Evolutionary conservation across 1,140 invertebrate species (phyloP).

Genomic region (Cephus cinctus): DNA sequence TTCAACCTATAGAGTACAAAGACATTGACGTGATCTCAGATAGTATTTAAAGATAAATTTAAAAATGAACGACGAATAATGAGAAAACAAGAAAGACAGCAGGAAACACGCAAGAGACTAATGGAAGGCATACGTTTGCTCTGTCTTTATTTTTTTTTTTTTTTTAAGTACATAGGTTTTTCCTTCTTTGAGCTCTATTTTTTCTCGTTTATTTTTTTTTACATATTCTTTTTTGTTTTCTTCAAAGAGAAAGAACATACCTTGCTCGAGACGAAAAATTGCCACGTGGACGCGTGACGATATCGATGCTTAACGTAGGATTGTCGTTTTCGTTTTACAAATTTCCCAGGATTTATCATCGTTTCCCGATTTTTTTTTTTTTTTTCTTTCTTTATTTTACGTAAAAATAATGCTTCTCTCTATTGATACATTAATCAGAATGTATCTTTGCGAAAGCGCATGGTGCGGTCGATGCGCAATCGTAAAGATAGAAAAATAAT

Average conservation of each 20-base stretch:
- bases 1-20: conserved; percentile 48
- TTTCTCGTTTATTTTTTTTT: too few relatives aligned
- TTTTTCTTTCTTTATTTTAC: conserved; percentile 6
- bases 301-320: too few relatives aligned
- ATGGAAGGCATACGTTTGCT: background rate
- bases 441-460: background rate
- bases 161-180: background rate
- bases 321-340: too few relatives aligned
- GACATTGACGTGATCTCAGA: conserved; percentile 45
- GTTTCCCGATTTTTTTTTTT: conserved; percentile 14
- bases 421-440: background rate
- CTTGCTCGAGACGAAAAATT: too few relatives aligned
- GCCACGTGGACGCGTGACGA: too few relatives aligned
- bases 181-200: too few relatives aligned
- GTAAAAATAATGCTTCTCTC: conserved; percentile 1
- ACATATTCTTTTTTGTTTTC: too few relatives aligned
- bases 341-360: too few relatives aligned
- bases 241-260: too few relatives aligned
- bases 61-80: too few relatives aligned
- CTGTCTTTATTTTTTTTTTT: background rate
- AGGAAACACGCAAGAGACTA: too few relatives aligned
- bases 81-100: too few relatives aligned
- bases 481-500: background rate
- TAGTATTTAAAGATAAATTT: conserved; percentile 20
- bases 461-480: conserved; percentile 4